Evolutionary conservation across 35 echinoderm and acorn worm genomes (phyloP), one percentile per base, ranked within the genome.

Genomic region (Acanthaster planci): DNA sequence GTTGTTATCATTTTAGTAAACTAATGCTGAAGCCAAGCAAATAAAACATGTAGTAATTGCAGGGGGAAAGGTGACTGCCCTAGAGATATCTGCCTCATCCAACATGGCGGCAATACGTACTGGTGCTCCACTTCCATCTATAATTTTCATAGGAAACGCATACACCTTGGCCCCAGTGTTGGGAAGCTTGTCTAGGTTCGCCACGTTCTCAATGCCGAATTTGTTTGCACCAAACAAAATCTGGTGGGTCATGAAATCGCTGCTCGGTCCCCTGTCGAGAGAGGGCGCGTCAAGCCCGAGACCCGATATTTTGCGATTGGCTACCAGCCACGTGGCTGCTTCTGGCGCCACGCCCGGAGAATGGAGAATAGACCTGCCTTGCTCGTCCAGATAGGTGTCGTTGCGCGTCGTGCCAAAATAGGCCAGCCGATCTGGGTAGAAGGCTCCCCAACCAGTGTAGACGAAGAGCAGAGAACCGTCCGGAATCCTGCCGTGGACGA

Each of bases 171-270:
- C 68, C 16, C 84, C 84, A 17, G 53, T 86, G 4, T 60, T 86
- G 3, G 84, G 84, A 18, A 86, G 22, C 21, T 86, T 86, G 19
- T 86, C 72, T 15, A 86, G 51, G 36, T 86, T 86, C 5, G 84
- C 84, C 8, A 86, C 84, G 22, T 86, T 86, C 37, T 77, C 59
- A 38, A 76, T 8, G 31, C 44, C 84, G 18, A 34, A 76, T 36
- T 77, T 77, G 72, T 86, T 86, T 34, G 40, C 40, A 23, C 26
- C 2, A 18, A 78, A 86, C 21, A 86, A 37, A 29, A 34, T 78
- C 18, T 29, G 40, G 37, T 86, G 84, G 19, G 84, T 31, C 75
- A 3, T n/a, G 27, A 77, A 86, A 14, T 39, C 77, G 54, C 21
- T 72, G 34, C 23, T 29, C 64, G 22, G 64, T 7, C 64, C 64